Conservation (phyloP, 2,888 invertebrate genomes). For the Escarpia spicata region DNA sequence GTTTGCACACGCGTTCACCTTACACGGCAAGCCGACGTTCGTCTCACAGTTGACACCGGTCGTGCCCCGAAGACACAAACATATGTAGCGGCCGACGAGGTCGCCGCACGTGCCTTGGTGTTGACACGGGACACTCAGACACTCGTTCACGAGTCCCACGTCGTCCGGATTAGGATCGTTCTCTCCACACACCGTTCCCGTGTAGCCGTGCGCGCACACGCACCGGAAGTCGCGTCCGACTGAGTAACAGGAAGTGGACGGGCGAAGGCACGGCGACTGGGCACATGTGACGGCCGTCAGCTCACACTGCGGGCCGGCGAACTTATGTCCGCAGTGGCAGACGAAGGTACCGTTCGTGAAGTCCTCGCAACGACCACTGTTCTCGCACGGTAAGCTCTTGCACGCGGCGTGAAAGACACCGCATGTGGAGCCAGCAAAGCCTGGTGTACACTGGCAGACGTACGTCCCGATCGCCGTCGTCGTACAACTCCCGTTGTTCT, state of each 20-base stretch:
- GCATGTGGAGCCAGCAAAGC: background rate
- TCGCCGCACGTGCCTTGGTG: background rate
- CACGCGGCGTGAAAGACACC: background rate
- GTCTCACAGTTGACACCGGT: background rate
- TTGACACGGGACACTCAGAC: background rate
- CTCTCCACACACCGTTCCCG: background rate
- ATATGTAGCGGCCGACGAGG: background rate
- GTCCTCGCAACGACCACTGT: background rate
- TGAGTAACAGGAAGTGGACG: background rate
- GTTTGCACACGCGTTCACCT: background rate
- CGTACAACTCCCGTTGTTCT: background rate
- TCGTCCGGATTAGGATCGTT: background rate
- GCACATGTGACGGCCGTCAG: background rate
- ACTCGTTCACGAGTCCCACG: background rate
- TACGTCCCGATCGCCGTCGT: background rate
- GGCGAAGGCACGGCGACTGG: background rate
- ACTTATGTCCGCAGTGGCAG: background rate
- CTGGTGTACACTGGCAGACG: background rate
- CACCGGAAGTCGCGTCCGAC: constrained; percentile 5
- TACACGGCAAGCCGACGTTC: background rate
- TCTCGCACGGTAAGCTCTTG: background rate
- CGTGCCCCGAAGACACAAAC: background rate
- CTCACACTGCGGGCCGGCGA: background rate
- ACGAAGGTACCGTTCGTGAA: background rate
- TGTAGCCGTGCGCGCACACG: background rate